Conservation (phyloP, 1,140 invertebrate species). For the Aethina tumida region DNA sequence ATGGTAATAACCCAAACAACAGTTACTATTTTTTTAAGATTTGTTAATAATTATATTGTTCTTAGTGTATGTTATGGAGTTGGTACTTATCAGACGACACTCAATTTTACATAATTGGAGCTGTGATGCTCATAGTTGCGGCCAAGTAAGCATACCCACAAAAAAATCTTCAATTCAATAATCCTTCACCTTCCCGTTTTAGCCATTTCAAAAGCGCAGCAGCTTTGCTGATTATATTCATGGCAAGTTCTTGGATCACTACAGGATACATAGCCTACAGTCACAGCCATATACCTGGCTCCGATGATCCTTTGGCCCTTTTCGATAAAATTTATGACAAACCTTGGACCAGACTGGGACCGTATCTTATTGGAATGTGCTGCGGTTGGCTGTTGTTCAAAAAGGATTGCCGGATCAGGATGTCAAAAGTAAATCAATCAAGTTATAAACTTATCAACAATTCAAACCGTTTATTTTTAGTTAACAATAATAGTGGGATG, state of each 20-base stretch:
- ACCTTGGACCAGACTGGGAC: constrained; percentile 73
- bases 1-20: constrained; percentile 47
- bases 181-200: constrained; percentile 14
- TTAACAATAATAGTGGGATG: constrained; percentile 57
- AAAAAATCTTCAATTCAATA: constrained; percentile 1
- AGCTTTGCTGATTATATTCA: constrained; percentile 47
- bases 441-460: background rate
- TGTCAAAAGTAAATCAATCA: constrained; percentile 50
- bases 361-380: constrained; percentile 74
- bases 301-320: constrained; percentile 68
- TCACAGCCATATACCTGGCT: constrained; percentile 68
- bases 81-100: constrained; percentile 83
- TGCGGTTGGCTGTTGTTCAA: constrained; percentile 74
- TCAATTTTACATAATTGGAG: constrained; percentile 72
- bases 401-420: constrained; percentile 66
- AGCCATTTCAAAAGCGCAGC: constrained; percentile 67
- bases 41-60: constrained; percentile 16
- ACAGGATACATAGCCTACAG: constrained; percentile 69
- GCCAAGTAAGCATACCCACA: constrained; percentile 32
- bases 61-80: constrained; percentile 80
- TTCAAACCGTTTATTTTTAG: constrained; percentile 34
- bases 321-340: constrained; percentile 85
- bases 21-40: constrained; percentile 5
- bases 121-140: constrained; percentile 65
- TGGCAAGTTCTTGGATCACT: constrained; percentile 65